phyloP scores from a whole-genome alignment of 35 echinoderm and acorn worm genomes.

The Heliocidaris erythrogramma region DNA sequence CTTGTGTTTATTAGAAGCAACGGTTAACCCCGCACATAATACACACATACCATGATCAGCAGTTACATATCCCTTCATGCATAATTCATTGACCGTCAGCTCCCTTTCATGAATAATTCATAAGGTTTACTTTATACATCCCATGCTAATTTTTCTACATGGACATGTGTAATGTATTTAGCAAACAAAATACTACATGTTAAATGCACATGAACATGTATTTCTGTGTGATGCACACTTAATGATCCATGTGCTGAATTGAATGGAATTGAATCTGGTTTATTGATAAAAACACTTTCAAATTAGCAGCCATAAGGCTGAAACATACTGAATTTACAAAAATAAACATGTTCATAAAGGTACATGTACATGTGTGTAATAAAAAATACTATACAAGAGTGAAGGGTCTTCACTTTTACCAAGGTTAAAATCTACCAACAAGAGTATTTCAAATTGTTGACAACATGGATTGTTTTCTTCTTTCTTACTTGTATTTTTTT shows the following conservation, averaged over 20 bases:
- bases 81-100: background rate
- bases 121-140: background rate
- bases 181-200: background rate
- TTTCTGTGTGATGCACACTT: background rate
- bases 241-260: background rate
- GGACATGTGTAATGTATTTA: background rate
- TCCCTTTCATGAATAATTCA: background rate
- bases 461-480: background rate
- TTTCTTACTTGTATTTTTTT: background rate
- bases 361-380: too few species aligned
- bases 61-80: background rate
- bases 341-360: too few species aligned
- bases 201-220: too few species aligned
- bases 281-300: too few species aligned
- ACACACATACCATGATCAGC: background rate
- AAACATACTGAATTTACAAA: too few species aligned
- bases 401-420: background rate
- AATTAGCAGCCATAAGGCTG: too few species aligned
- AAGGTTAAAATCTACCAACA: too few species aligned
- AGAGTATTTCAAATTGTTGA: too few species aligned
- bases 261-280: background rate
- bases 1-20: too few species aligned
- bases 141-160: background rate
- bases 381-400: background rate
- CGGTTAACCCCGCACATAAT: too few species aligned